phyloP scores from a whole-genome alignment of 35 echinoderm and acorn worm genomes.

The Holothuria glaberrima region DNA sequence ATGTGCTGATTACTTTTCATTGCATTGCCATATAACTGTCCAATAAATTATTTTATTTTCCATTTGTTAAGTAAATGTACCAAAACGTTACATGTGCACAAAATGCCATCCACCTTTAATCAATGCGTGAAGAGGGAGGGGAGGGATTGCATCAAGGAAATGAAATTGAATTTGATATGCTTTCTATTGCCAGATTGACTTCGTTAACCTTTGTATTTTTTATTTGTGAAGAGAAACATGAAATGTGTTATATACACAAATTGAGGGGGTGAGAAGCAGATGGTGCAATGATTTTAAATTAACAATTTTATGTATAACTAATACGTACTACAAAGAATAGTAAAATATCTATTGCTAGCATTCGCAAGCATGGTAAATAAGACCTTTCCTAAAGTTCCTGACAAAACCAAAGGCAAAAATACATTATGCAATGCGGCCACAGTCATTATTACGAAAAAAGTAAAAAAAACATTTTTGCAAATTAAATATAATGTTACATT shows the following conservation, averaged over 20 bases:
- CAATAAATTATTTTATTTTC: slow-evolving; percentile 15
- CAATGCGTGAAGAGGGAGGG: too few relatives aligned
- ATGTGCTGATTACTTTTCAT: neutral
- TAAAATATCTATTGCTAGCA: too few relatives aligned
- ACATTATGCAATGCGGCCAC: too few relatives aligned
- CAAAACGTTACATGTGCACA: neutral
- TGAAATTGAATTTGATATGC: neutral
- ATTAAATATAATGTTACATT: too few relatives aligned
- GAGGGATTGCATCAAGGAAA: neutral
- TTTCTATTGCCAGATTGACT: neutral
- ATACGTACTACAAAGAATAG: too few relatives aligned
- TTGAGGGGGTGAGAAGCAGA: neutral
- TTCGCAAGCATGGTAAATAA: too few relatives aligned
- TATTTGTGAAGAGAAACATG: neutral
- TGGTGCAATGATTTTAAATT: too few relatives aligned
- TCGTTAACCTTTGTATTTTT: neutral
- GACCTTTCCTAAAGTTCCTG: too few relatives aligned
- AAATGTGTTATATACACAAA: neutral
- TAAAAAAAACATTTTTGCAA: too few relatives aligned
- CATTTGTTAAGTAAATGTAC: neutral
- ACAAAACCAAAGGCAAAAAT: too few relatives aligned
- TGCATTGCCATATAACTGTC: neutral
- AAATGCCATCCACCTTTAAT: slow-evolving; percentile 2
- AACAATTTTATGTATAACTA: too few relatives aligned
- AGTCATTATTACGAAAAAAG: too few relatives aligned